Evolutionary conservation across 2,888 invertebrate species (phyloP), one percentile per base, ranked within the genome.

Genomic region (Amorpha juglandis): DNA sequence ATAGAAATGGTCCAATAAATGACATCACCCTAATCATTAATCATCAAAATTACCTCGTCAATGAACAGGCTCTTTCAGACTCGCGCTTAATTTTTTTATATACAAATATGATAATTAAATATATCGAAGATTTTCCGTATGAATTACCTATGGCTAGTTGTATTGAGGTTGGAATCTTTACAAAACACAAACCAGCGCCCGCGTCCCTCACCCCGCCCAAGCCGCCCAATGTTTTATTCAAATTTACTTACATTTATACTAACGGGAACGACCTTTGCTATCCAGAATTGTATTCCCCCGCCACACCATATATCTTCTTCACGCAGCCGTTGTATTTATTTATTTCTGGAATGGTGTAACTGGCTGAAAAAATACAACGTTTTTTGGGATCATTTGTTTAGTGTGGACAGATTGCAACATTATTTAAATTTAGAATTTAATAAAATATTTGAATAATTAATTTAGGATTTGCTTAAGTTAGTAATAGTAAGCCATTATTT

Each of bases 171-270:
- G 33, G 47, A 45, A 63, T 64, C 55, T 63, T 51, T 35, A 62
- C 63, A 71, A 78, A 80, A 76, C 76, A 71, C 66, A 63, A 65
- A 66, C 70, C 67, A 68, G 69, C 27, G 27, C 21, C 51, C 21
- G 7, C 35, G 6, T 33, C 55, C n/a, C 71, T 72, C 69, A 68
- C 72, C 71, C 73, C 72, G 74, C 72, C 74, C 81, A 71, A 80
- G 71, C 77, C 81, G 76, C 69, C 78, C 78, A 78, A 92, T 93
- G 92, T 93, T 92, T 93, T 93, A 93, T 93, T 93, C 92, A 93
- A 93, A 93, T 93, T 93, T 93, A 93, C 93, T 92, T 92, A 93
- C 92, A 92, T 92, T 93, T 91, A 85, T 89, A 91, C 91, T 92
- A 93, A 93, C 91, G 91, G 87, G 83, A 86, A 87, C 90, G 92